Percentiles rank a stretch among this genome's conserved stretches.
phyloP scores from a whole-genome alignment of 1,140 invertebrate species.

The Wiebesia pumilae region DNA sequence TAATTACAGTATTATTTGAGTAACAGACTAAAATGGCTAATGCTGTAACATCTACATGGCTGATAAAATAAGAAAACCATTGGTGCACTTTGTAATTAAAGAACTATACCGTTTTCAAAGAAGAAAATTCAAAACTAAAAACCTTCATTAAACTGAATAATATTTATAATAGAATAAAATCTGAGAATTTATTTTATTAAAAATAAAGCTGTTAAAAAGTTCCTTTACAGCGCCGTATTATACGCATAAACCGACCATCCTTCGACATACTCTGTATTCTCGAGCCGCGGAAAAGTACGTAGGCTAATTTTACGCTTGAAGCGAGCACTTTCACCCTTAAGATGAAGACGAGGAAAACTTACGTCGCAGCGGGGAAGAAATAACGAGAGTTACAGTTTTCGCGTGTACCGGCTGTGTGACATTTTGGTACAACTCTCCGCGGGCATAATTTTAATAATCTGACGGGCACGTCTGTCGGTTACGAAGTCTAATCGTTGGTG shows the following conservation, averaged over 20 bases:
- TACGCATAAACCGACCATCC: not conserved
- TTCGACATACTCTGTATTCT: not conserved
- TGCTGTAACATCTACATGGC: no score
- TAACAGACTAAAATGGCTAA: no score
- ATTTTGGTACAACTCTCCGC: not conserved
- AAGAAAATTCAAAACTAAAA: not conserved
- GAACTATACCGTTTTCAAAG: not conserved
- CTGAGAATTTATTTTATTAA: not conserved
- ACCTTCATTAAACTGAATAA: no score
- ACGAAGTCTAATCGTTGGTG: slow-evolving; percentile 18
- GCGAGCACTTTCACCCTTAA: not conserved
- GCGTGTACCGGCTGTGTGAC: slow-evolving; percentile 1
- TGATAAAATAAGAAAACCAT: no score
- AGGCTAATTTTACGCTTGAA: slow-evolving; percentile 22
- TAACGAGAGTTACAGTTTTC: slow-evolving; percentile 36
- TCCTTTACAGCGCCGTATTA: not conserved
- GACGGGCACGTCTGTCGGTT: slow-evolving; percentile 13
- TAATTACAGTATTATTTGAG: no score
- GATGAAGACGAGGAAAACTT: slow-evolving; percentile 12
- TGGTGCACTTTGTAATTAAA: not conserved
- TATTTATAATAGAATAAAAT: not conserved
- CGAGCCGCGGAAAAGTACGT: slow-evolving; percentile 16
- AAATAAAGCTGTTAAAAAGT: slow-evolving; percentile 8
- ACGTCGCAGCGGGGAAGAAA: not conserved
- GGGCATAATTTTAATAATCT: slow-evolving; percentile 22